Evolutionary conservation across 1,140 invertebrate species (phyloP).

Genomic region (Drosophila bocki): DNA sequence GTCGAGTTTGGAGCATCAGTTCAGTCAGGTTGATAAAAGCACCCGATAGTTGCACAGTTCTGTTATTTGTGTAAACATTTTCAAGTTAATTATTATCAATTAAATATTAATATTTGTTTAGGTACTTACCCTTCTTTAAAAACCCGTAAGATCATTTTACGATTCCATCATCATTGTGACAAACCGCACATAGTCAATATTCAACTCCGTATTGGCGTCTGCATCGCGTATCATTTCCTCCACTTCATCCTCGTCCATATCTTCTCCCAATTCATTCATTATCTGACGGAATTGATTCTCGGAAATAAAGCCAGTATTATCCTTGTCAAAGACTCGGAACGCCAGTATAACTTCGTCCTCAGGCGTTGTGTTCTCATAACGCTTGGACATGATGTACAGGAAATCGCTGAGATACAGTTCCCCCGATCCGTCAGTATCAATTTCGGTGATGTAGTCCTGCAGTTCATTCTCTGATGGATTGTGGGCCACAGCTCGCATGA

Average conservation of each 20-base stretch:
- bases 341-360: conserved; percentile 67
- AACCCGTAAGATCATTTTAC: neutral
- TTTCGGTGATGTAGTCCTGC: conserved; percentile 51
- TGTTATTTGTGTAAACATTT: neutral
- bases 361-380: conserved; percentile 41
- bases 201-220: conserved; percentile 59
- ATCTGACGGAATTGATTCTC: conserved; percentile 57
- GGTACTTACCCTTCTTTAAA: neutral
- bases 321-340: conserved; percentile 59
- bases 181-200: conserved; percentile 63
- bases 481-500: conserved; percentile 53
- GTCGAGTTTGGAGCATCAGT: neutral
- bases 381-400: conserved; percentile 54
- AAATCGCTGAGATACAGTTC: conserved; percentile 61
- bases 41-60: neutral
- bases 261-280: conserved; percentile 46
- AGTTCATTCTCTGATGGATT: conserved; percentile 53
- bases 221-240: conserved; percentile 62
- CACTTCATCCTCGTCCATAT: conserved; percentile 52
- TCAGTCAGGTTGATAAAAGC: neutral
- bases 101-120: neutral
- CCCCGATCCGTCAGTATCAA: conserved; percentile 55
- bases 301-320: conserved; percentile 50
- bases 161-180: conserved; percentile 54
- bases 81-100: too few species aligned